phyloP scores from a whole-genome alignment of 2,113 vertebrate genomes.

The Chlamydotis undulata region DNA sequence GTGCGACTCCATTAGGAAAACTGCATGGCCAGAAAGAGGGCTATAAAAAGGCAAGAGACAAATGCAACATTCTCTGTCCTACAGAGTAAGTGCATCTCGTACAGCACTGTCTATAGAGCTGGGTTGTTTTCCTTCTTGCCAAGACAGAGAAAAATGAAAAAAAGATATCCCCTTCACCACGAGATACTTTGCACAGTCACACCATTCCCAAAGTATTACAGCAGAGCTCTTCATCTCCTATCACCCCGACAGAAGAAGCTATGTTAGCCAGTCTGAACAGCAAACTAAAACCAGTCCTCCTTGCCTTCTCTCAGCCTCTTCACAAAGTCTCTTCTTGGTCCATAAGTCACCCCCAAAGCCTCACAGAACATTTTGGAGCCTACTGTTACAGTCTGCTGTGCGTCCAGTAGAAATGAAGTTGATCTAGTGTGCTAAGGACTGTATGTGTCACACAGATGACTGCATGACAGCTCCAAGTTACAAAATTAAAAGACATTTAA shows the following conservation, averaged over 20 bases:
- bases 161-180: neutral
- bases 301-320: neutral
- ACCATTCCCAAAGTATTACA: neutral
- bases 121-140: neutral
- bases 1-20: slow-evolving; percentile 4
- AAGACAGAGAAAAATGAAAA: neutral
- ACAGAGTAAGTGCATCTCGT: neutral
- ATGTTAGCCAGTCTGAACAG: neutral
- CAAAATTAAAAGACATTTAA: neutral
- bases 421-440: neutral
- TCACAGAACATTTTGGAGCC: neutral
- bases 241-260: neutral
- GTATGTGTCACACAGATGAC: neutral
- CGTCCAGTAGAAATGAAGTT: neutral
- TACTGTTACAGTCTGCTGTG: neutral
- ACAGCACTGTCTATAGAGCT: neutral
- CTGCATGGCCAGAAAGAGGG: neutral
- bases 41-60: slow-evolving; percentile 1
- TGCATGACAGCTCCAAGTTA: neutral
- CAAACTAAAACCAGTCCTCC: neutral
- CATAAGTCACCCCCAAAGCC: neutral
- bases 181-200: neutral
- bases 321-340: too few relatives aligned
- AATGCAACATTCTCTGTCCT: neutral
- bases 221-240: too few relatives aligned